Conservation (phyloP, 2,888 invertebrate genomes). For the Drosophila anomelani region DNA sequence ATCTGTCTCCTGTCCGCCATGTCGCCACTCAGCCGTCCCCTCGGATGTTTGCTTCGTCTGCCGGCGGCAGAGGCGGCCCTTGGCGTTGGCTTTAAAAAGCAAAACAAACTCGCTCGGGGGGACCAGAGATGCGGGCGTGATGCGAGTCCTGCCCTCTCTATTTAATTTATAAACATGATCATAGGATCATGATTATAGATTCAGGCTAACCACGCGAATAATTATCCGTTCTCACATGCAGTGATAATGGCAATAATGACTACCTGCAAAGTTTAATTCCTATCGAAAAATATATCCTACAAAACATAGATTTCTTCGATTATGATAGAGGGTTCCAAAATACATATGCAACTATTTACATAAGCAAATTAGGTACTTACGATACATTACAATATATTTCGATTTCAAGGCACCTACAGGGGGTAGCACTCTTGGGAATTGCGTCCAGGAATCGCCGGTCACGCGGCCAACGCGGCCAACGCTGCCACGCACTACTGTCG, state of each 20-base stretch:
- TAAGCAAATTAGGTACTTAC: neutral
- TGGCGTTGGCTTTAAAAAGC: conserved; percentile 65
- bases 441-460: neutral
- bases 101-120: conserved; percentile 61
- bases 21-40: neutral
- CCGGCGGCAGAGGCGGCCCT: conserved; percentile 44
- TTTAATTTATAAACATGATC: neutral
- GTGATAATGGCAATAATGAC: too few species aligned
- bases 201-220: neutral
- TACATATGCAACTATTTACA: neutral
- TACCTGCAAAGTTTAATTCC: too few species aligned
- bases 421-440: neutral
- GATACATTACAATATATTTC: too few species aligned
- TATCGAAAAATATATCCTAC: neutral
- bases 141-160: neutral
- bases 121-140: conserved; percentile 25
- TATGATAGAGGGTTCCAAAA: neutral
- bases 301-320: neutral
- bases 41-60: conserved; percentile 52
- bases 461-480: conserved; percentile 24
- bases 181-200: neutral
- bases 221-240: too few species aligned
- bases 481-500: conserved; percentile 16
- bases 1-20: conserved; percentile 37
- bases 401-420: neutral